These are phyloP conservation scores for Drosophila rufa DNA, from an alignment of 1,140 invertebrate species.

Conservation along the genomic window DNA sequence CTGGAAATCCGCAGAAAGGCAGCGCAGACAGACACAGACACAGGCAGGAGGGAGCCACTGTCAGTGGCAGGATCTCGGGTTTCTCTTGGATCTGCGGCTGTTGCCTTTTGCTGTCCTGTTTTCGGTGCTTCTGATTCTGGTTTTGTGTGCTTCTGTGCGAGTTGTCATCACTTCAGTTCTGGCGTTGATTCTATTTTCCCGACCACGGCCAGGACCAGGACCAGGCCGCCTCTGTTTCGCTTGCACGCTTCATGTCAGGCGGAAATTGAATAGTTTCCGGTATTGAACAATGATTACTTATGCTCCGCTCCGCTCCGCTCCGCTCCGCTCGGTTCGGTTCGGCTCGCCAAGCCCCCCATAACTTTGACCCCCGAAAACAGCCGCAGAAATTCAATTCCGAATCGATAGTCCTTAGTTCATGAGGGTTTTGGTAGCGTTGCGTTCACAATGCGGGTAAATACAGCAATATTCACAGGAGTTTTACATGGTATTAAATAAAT, in stretches of 20 bases:
- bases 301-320: conserved; percentile 10
- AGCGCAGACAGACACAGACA: neutral
- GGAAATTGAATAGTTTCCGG: conserved; percentile 84
- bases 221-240: conserved; percentile 32
- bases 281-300: conserved; percentile 83
- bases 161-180: conserved; percentile 12
- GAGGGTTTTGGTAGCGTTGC: neutral
- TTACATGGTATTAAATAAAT: too few species aligned
- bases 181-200: conserved; percentile 34
- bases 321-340: neutral
- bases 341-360: conserved; percentile 24
- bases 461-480: neutral
- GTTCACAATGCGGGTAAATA: neutral
- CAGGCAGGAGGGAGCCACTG: neutral
- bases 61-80: conserved; percentile 17
- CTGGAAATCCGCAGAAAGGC: neutral
- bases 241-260: conserved; percentile 73
- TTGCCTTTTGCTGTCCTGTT: neutral
- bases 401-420: conserved; percentile 7
- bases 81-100: neutral
- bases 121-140: too few species aligned
- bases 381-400: conserved; percentile 19
- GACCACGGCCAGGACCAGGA: neutral
- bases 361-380: conserved; percentile 30
- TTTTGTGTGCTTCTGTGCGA: neutral